Evolutionary conservation across 2,888 invertebrate genomes (phyloP).

Genomic region (Euplexia lucipara): DNA sequence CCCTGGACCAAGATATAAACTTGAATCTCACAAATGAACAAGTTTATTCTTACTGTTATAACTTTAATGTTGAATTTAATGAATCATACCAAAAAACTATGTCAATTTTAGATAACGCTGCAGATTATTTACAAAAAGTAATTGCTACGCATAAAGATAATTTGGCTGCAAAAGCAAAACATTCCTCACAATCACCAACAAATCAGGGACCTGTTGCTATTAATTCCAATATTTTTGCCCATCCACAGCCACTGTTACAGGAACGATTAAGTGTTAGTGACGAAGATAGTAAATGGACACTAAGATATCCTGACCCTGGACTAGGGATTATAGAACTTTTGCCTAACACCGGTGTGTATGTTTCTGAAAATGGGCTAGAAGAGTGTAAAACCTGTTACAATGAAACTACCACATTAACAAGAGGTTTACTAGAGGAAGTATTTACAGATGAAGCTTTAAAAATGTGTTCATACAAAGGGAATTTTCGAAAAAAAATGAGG

Average conservation of each 20-base stretch:
- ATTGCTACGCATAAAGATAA: slow-evolving; percentile 6
- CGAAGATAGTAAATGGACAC: slow-evolving; percentile 23
- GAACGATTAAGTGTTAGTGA: background rate
- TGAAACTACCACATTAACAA: slow-evolving; percentile 20
- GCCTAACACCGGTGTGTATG: slow-evolving; percentile 36
- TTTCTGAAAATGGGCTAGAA: slow-evolving; percentile 15
- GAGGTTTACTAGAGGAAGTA: slow-evolving; percentile 6
- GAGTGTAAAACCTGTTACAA: background rate
- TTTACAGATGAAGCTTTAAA: slow-evolving; percentile 31
- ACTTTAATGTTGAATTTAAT: slow-evolving; percentile 30
- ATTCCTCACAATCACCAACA: background rate
- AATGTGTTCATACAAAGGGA: slow-evolving; percentile 18
- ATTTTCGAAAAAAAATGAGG: background rate
- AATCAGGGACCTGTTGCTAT: background rate
- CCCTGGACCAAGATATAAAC: background rate
- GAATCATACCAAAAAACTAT: slow-evolving; percentile 29
- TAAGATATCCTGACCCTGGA: slow-evolving; percentile 14
- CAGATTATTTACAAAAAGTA: slow-evolving; percentile 15
- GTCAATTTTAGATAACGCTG: slow-evolving; percentile 21
- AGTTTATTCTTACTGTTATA: slow-evolving; percentile 19
- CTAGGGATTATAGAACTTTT: slow-evolving; percentile 19
- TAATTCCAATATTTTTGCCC: slow-evolving; percentile 3
- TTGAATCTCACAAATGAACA: background rate
- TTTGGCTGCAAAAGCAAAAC: background rate
- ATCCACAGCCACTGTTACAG: slow-evolving; percentile 18